Evolutionary conservation across 92 coral and sea anemone species (phyloP), one percentile per base, ranked within the genome.

Genomic region (Umimayanthus chanpuru): DNA sequence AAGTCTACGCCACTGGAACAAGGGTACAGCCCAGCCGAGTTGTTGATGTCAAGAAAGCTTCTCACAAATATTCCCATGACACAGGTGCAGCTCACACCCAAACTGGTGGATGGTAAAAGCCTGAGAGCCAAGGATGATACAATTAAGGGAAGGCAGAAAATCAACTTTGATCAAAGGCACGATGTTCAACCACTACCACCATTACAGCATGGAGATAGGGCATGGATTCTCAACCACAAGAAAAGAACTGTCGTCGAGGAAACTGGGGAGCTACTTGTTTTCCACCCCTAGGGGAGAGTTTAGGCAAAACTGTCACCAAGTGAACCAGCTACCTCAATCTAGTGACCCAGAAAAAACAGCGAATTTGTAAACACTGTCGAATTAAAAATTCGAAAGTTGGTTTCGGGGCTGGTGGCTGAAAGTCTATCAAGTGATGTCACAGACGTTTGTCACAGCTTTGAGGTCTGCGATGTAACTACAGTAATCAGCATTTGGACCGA

Each of bases 41-140:
- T 79, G 70, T n/a, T 79, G 70, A 50, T 76, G 80, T 76, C 38
- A 25, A 4, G 83, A 26, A 79, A 79, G 83, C 83, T 79, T 50
- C 83, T 25, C 23, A 79, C 83, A 50, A 53, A 79, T 18, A 55
- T 79, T 2, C 83, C 83, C 7, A 23, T 6, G 4, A n/a, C 66
- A 49, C 32, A 78, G 11, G 32, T 47, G n/a, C 65, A 78, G 64
- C 83, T 79, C 43, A 26, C 43, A 79, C 83, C 83, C 9, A 5
- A 25, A 21, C 81, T 23, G 11, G 64, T 77, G 36, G 81, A 77
- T 32, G 21, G 25, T 10, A 77, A 77, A 49, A 49, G 61, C 41
- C 81, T 77, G 56, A 77, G 25, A 6, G 58, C 61, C 25, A 77
- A 77, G 25, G 58, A 77, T 23, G 29, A 49, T 32, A 61, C 30